A percentile compares a stretch with the other conserved stretches of the same genome.
Evolutionary conservation across 2,113 vertebrate species (phyloP).

Genomic region (Petroica traversi): DNA sequence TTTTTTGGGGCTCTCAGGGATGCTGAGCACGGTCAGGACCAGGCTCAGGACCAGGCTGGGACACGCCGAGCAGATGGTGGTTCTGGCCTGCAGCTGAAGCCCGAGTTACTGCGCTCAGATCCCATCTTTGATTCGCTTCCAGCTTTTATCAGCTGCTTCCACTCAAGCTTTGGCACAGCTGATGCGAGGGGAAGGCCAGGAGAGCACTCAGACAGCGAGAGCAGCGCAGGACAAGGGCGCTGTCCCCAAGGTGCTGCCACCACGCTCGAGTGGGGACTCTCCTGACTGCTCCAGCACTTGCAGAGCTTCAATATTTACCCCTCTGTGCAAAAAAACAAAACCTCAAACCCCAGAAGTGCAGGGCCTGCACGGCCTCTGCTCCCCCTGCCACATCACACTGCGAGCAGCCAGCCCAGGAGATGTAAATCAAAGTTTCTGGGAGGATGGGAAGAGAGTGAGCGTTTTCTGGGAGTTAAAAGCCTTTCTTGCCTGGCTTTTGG

Average conservation of each 20-base stretch:
- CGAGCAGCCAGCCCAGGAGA: background rate
- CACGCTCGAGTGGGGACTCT: background rate
- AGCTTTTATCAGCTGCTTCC: conserved; percentile 59
- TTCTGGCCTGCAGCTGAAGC: background rate
- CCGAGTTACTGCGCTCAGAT: background rate
- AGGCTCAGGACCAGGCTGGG: background rate
- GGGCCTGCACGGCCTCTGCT: background rate
- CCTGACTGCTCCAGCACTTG: background rate
- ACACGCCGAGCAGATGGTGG: background rate
- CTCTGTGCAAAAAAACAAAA: accelerated
- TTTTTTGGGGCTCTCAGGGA: background rate
- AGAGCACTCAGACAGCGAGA: background rate
- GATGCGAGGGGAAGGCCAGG: background rate
- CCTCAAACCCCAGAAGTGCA: accelerated
- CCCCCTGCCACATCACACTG: background rate
- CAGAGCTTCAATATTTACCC: background rate
- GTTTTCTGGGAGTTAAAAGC: background rate
- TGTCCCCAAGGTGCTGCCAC: background rate
- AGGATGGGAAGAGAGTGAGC: background rate
- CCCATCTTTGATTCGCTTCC: conserved; percentile 38
- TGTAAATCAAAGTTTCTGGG: background rate
- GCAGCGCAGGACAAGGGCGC: background rate
- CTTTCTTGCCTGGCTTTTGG: background rate
- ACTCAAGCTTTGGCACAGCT: conserved; percentile 47
- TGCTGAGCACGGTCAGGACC: background rate